Conservation (phyloP, 2,888 invertebrate species). For the Nebria salina region DNA sequence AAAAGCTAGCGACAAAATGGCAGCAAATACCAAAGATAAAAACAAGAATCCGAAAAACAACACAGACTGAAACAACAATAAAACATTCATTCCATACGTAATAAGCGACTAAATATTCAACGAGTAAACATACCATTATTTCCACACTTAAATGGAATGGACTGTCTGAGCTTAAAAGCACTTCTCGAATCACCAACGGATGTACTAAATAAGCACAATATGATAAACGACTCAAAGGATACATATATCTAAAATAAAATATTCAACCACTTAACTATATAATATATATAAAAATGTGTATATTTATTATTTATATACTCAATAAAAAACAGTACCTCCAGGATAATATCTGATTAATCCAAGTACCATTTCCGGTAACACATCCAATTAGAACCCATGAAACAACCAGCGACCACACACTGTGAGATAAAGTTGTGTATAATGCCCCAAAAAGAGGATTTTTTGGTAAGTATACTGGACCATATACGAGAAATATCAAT, state of each 20-base stretch:
- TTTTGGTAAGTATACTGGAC: constrained; percentile 56
- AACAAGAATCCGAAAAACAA: constrained; percentile 66
- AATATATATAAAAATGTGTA: neutral
- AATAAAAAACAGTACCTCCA: constrained; percentile 45
- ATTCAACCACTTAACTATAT: constrained; percentile 53
- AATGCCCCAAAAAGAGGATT: constrained; percentile 56
- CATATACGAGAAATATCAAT: constrained; percentile 58
- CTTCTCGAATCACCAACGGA: constrained; percentile 62
- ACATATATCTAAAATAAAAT: constrained; percentile 60
- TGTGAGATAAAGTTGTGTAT: constrained; percentile 62
- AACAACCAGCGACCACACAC: constrained; percentile 62
- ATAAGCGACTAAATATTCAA: neutral
- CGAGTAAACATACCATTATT: constrained; percentile 63
- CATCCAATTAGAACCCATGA: constrained; percentile 63
- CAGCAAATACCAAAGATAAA: constrained; percentile 61
- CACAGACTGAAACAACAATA: constrained; percentile 62
- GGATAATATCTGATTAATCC: constrained; percentile 46
- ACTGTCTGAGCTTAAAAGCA: constrained; percentile 63
- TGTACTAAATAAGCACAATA: constrained; percentile 68
- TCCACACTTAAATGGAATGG: constrained; percentile 63
- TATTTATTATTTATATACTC: too few species aligned
- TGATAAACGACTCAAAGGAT: constrained; percentile 67
- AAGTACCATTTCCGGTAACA: constrained; percentile 62
- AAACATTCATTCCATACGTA: constrained; percentile 15
- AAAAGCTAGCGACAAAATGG: constrained; percentile 66